These are phyloP conservation scores for Diachrysia chrysitis DNA, from an alignment of 2,888 invertebrate species.

Conservation along the genomic window DNA sequence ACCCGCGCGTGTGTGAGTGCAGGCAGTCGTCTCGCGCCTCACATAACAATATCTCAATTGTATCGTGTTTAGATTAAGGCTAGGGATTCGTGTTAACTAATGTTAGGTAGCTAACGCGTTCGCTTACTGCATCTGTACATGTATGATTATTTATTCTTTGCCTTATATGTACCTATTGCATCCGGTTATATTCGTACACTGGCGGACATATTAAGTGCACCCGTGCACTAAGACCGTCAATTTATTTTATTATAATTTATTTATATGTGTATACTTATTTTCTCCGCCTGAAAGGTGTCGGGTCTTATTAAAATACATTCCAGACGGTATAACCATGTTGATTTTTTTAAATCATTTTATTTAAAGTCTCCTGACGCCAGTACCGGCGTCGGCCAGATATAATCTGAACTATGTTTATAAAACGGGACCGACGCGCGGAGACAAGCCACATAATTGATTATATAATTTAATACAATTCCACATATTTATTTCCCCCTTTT, in stretches of 20 bases:
- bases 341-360: constrained; percentile 73
- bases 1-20: constrained; percentile 13
- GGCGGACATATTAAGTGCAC: constrained; percentile 33
- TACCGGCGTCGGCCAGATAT: constrained; percentile 76
- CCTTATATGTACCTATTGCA: constrained; percentile 62
- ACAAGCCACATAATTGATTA: constrained; percentile 52
- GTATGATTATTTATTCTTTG: constrained; percentile 70
- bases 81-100: constrained; percentile 87
- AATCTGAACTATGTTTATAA: constrained; percentile 82
- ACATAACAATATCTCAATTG: constrained; percentile 58
- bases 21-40: constrained; percentile 43
- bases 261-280: constrained; percentile 71
- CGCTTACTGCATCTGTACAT: constrained; percentile 79
- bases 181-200: constrained; percentile 52
- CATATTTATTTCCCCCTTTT: constrained; percentile 47
- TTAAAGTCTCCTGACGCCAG: constrained; percentile 41
- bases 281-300: constrained; percentile 88
- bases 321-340: constrained; percentile 87
- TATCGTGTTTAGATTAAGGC: constrained; percentile 84
- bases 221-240: constrained; percentile 39
- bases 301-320: constrained; percentile 86
- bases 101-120: constrained; percentile 84
- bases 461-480: constrained; percentile 45
- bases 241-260: constrained; percentile 67
- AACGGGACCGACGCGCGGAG: constrained; percentile 71